Evolutionary conservation across 2,888 invertebrate species (phyloP), one percentile per base, ranked within the genome.

Genomic region (Ophioninae sp.): DNA sequence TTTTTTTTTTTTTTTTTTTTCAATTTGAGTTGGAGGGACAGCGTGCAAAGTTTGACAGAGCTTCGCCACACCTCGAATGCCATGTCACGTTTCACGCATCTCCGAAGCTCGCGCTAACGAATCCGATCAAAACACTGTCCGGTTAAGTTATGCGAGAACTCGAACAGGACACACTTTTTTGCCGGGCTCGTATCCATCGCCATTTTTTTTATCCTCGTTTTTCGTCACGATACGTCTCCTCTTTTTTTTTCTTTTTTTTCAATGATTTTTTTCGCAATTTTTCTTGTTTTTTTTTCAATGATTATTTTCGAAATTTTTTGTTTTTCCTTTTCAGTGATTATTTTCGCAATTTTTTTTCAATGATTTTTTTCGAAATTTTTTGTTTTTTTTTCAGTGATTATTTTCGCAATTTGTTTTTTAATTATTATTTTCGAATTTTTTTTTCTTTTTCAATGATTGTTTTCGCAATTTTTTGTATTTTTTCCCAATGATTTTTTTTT

Each of bases 41-140:
- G 79, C 39, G 10, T 39, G 59, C 9, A 59, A 79, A 79, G 78
- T 87, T 87, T 87, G 86, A 87, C 85, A 85, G 85, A 86, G 79
- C 83, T 86, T 88, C 88, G 89, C 88, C 90, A 89, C 90, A 88
- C 88, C 88, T 89, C 86, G 87, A 87, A 87, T 87, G 87, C 90
- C 89, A 88, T 86, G 86, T 88, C 86, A 86, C 85, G 88, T 87
- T 89, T 90, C 89, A 88, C 90, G 88, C 89, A 88, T 88, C 87
- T 86, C 84, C 88, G 88, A 86, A 88, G 88, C 87, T 76, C 85
- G 85, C 86, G 85, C 86, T 87, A 87, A 88, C 87, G 87, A 89
- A 87, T 86, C 85, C 86, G 87, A 88, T 88, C 88, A 87, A 88
- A 90, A 89, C 87, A 88, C 86, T 83, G 85, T 86, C 82, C 81